Evolutionary conservation across 53 echinoderm and acorn worm species (phyloP), one percentile per base, ranked within the genome.

Genomic region (Holothuria scabra): DNA sequence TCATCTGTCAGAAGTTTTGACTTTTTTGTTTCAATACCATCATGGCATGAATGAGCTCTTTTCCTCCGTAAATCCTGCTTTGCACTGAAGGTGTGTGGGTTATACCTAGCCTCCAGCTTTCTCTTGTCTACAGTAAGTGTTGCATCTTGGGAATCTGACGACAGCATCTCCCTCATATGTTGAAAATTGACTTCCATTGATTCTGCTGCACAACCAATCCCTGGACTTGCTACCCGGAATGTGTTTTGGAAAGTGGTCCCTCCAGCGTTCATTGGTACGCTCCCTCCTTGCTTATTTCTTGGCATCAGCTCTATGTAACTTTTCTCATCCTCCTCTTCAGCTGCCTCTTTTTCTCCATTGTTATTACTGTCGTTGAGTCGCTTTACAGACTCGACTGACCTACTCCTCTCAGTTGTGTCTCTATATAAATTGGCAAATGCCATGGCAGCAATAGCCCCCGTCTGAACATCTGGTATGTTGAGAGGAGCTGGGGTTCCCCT

Each of bases 401-500:
- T 48, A 6, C 56, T 34, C 10, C 75, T 34, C 37, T 83, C 88
- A 25, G 88, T 94, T 35, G 85, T 94, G 25, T 93, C 95, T 67
- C 97, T 84, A 60, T 97, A 97, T 21, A 97, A 62, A 63, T 97
- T 97, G 19, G 97, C 97, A 70, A 91, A 97, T 19, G 97, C 97
- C 87, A 97, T 84, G 5, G 97, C 97, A 46, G 93, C 92, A 16
- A 90, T 92, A 1, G 97, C 97, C 4, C 97, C 97, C 32, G 84
- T 90, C 75, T 93, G 93, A 8, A 97, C 97, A 83, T 97, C 97
- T 1, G 97, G 97, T 30, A 97, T 80, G 21, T 90, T 94, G 12
- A 93, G 84, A 41, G 86, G 85, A 5, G 92, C 89, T 0, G 94
- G 89, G 33, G 94, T 72, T 57, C 80, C 46, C 60, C 72, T 35